A percentile compares a stretch with the other conserved stretches of the same genome.
phyloP scores from a whole-genome alignment of 2,113 vertebrate species.

The Acanthisitta chloris region DNA sequence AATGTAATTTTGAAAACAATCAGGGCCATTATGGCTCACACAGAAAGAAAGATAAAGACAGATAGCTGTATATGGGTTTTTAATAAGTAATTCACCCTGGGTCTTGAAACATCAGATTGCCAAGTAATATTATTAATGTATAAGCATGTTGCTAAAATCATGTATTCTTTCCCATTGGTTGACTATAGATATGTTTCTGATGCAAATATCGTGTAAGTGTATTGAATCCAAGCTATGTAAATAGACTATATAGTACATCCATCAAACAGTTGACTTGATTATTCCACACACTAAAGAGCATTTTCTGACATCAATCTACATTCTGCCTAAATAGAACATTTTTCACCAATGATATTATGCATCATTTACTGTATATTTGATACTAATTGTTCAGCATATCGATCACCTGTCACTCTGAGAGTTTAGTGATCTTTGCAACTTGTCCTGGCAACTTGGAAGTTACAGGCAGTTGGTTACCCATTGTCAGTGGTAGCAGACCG shows the following conservation, averaged over 20 bases:
- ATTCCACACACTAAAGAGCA: slow-evolving; percentile 71
- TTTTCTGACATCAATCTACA: slow-evolving; percentile 73
- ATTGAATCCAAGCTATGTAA: slow-evolving; percentile 76
- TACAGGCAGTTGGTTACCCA: neutral
- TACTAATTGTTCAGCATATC: slow-evolving; percentile 72
- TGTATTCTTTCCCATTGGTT: slow-evolving; percentile 74
- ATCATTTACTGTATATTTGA: slow-evolving; percentile 69
- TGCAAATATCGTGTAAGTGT: slow-evolving; percentile 80
- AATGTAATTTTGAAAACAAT: slow-evolving; percentile 98
- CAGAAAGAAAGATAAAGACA: slow-evolving; percentile 92
- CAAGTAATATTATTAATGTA: slow-evolving; percentile 89
- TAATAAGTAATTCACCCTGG: slow-evolving; percentile 91
- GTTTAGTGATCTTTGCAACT: slow-evolving; percentile 44
- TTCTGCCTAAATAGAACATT: slow-evolving; percentile 74
- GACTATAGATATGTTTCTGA: slow-evolving; percentile 75
- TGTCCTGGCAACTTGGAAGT: neutral
- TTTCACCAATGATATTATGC: slow-evolving; percentile 68
- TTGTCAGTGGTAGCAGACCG: fast-evolving
- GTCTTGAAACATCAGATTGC: slow-evolving; percentile 86
- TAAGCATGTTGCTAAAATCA: slow-evolving; percentile 82
- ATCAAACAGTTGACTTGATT: slow-evolving; percentile 77
- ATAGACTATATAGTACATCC: slow-evolving; percentile 74
- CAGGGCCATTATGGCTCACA: slow-evolving; percentile 88
- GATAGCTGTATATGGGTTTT: slow-evolving; percentile 89
- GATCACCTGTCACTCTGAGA: slow-evolving; percentile 58